These are phyloP conservation scores for Eulemur coronatus DNA, from an alignment of 2,797 vertebrate species.

Conservation along the genomic window DNA sequence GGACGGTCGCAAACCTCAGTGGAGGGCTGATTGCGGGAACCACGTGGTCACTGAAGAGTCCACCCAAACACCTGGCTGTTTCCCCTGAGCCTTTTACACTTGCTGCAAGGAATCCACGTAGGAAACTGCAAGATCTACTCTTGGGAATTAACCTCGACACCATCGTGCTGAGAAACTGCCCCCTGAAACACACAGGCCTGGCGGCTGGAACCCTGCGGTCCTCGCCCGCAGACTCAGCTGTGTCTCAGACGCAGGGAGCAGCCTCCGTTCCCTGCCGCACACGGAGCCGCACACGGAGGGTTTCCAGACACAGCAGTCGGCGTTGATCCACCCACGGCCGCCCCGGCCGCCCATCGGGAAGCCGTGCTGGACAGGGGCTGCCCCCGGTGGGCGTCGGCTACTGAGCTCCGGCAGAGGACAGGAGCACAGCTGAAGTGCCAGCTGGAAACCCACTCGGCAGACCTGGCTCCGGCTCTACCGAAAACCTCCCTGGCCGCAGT, in stretches of 20 bases:
- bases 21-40: accelerated
- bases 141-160: accelerated
- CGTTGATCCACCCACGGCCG: accelerated
- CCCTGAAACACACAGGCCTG: background rate
- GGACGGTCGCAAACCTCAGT: background rate
- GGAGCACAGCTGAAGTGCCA: accelerated
- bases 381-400: background rate
- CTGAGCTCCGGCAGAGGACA: background rate
- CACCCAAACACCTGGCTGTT: accelerated
- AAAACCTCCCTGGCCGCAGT: background rate
- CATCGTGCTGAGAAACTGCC: accelerated
- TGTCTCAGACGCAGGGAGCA: no score
- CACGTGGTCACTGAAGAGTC: accelerated
- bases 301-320: accelerated
- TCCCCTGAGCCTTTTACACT: background rate
- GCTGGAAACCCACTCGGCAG: background rate
- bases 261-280: accelerated
- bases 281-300: accelerated
- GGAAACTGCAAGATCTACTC: background rate
- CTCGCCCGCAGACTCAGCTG: accelerated
- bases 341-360: accelerated
- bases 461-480: accelerated
- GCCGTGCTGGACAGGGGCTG: no score
- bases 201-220: accelerated
- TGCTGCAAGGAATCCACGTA: background rate